Evolutionary conservation across 2,888 invertebrate species (phyloP).

Genomic region (Julus scanicus): DNA sequence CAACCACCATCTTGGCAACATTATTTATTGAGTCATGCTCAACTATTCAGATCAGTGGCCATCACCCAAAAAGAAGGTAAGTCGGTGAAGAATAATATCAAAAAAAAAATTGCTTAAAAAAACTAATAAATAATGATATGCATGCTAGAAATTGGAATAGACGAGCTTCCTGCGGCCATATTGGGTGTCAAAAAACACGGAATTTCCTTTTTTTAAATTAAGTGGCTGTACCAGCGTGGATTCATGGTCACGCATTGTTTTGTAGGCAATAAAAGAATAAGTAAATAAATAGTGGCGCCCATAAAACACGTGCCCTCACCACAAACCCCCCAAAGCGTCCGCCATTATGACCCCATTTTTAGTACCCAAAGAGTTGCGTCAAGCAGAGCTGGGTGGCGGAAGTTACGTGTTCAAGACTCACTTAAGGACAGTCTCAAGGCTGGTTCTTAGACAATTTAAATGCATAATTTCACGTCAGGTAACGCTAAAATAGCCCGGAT

Average conservation of each 20-base stretch:
- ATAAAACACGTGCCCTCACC: slow-evolving; percentile 18
- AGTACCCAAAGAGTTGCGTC: neutral
- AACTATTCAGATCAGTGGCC: slow-evolving; percentile 37
- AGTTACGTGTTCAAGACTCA: neutral
- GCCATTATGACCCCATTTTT: slow-evolving; percentile 13
- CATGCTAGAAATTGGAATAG: neutral
- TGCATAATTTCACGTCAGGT: neutral
- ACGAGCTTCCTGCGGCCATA: neutral
- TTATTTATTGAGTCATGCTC: slow-evolving; percentile 32
- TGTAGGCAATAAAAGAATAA: neutral
- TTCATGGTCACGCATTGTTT: slow-evolving; percentile 30
- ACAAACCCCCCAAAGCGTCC: neutral
- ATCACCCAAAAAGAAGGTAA: slow-evolving; percentile 39
- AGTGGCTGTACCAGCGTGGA: neutral
- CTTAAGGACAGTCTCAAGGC: neutral
- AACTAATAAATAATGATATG: slow-evolving; percentile 20
- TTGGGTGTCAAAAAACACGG: slow-evolving; percentile 31
- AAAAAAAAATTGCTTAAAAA: neutral
- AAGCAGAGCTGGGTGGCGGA: slow-evolving; percentile 22
- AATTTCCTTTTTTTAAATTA: slow-evolving; percentile 10
- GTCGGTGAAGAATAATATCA: slow-evolving; percentile 24
- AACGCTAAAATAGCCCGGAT: neutral
- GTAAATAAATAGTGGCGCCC: slow-evolving; percentile 14
- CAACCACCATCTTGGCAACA: neutral
- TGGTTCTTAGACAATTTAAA: neutral